Evolutionary conservation across 1,140 invertebrate species (phyloP).

Genomic region (Calliopsis andreniformis): DNA sequence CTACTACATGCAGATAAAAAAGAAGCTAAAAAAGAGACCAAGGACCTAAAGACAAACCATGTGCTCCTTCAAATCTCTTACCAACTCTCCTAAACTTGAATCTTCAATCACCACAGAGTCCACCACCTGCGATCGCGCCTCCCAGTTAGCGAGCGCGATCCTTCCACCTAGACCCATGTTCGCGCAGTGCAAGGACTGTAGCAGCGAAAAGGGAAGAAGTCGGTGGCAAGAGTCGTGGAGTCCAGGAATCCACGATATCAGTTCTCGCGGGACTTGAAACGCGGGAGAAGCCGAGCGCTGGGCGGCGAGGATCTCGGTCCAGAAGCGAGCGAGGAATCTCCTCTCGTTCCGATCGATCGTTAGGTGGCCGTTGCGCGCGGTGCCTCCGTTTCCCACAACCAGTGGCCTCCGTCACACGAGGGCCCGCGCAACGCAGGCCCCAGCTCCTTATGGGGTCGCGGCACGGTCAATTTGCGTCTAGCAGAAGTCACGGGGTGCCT

Average conservation of each 20-base stretch:
- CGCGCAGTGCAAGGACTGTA: not conserved
- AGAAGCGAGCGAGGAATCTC: constrained; percentile 20
- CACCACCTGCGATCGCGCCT: no score
- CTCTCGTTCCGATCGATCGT: constrained; percentile 55
- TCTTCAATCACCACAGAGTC: no score
- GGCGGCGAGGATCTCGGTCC: no score
- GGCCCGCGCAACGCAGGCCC: not conserved
- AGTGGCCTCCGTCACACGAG: constrained; percentile 17
- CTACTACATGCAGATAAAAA: no score
- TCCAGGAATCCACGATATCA: constrained; percentile 22
- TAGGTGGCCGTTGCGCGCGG: constrained; percentile 40
- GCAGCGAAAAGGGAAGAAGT: not conserved
- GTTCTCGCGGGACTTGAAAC: not conserved
- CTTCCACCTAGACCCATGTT: no score
- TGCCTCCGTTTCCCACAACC: constrained; percentile 61
- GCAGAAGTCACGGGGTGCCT: constrained; percentile 76
- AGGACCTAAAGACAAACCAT: no score
- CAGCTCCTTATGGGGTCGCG: constrained; percentile 62
- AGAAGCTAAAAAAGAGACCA: no score
- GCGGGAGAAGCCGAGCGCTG: constrained; percentile 5
- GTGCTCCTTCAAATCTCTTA: no score
- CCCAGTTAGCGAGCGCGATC: no score
- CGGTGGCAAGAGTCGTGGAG: not conserved
- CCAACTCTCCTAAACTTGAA: no score
- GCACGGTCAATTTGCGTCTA: constrained; percentile 80